Conservation (phyloP, 2,113 vertebrate species). For the Jaculus jaculus region DNA sequence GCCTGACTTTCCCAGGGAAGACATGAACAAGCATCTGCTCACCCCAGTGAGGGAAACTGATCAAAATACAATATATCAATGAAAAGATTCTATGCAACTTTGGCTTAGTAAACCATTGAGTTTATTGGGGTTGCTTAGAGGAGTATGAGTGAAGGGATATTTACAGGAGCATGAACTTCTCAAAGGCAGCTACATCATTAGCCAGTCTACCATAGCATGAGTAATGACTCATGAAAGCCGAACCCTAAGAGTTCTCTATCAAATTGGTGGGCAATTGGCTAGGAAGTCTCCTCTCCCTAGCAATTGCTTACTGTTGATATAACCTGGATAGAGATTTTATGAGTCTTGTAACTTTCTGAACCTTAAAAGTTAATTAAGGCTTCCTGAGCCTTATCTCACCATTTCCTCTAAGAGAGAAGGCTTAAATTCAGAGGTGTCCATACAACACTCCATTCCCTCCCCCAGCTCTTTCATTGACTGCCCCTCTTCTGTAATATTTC, state of each 20-base stretch:
- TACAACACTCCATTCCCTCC: too few species aligned
- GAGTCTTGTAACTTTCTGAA: not conserved
- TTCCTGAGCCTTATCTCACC: not conserved
- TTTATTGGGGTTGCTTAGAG: not conserved
- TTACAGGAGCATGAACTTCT: too few species aligned
- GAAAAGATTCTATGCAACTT: not conserved
- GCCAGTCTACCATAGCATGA: not conserved
- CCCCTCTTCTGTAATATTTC: too few species aligned
- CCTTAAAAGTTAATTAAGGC: too few species aligned
- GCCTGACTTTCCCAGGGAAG: not conserved
- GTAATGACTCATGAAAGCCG: not conserved
- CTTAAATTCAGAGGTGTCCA: not conserved
- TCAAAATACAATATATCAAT: too few species aligned
- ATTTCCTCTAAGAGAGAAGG: too few species aligned
- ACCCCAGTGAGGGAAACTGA: not conserved
- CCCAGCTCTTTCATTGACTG: too few species aligned
- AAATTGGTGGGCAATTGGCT: not conserved
- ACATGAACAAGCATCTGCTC: not conserved
- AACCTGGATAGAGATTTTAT: not conserved
- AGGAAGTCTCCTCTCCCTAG: not conserved
- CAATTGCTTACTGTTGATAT: not conserved
- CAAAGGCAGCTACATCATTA: not conserved
- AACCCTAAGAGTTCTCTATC: too few species aligned
- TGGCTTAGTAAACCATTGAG: not conserved
- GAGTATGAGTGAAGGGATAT: not conserved